A percentile compares a stretch with the other conserved stretches of the same genome.
Evolutionary conservation across 37 sponge, comb jelly and placozoan genomes (phyloP).

Genomic region (Axinella damicornis): DNA sequence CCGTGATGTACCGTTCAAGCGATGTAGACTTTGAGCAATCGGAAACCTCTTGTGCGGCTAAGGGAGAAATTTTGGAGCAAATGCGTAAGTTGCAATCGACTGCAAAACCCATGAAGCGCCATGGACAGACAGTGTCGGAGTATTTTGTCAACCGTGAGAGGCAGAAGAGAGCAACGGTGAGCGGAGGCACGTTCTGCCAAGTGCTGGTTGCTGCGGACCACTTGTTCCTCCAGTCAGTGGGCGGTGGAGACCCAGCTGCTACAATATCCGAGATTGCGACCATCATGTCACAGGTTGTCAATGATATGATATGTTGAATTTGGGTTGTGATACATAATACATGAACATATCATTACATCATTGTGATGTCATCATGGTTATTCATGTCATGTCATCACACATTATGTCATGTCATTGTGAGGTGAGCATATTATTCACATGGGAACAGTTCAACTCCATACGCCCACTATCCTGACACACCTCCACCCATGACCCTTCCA

Average conservation of each 20-base stretch:
- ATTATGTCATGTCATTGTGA: too few relatives aligned
- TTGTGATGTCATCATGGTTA: too few relatives aligned
- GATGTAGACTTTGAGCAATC: slow-evolving; percentile 20
- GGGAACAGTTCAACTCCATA: too few relatives aligned
- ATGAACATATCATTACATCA: too few relatives aligned
- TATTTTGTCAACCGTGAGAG: not conserved
- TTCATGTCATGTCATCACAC: too few relatives aligned
- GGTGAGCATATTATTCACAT: too few relatives aligned
- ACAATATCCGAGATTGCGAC: slow-evolving; percentile 64
- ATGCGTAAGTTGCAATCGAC: slow-evolving; percentile 24
- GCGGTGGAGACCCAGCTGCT: slow-evolving; percentile 17
- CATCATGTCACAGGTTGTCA: slow-evolving; percentile 9
- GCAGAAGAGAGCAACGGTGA: not conserved
- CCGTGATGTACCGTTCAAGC: slow-evolving; percentile 45
- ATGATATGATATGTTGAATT: too few relatives aligned
- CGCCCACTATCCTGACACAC: too few relatives aligned
- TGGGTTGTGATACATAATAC: too few relatives aligned
- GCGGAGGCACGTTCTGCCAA: slow-evolving; percentile 54
- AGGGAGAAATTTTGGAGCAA: slow-evolving; percentile 11
- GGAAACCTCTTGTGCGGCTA: slow-evolving; percentile 22
- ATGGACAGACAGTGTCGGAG: not conserved
- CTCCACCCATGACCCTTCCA: not conserved
- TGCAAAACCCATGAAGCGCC: slow-evolving; percentile 20
- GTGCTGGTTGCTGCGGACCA: slow-evolving; percentile 78
- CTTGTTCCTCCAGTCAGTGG: slow-evolving; percentile 52